Conservation (phyloP, 2,888 invertebrate species). For the Frankliniella fusca region DNA sequence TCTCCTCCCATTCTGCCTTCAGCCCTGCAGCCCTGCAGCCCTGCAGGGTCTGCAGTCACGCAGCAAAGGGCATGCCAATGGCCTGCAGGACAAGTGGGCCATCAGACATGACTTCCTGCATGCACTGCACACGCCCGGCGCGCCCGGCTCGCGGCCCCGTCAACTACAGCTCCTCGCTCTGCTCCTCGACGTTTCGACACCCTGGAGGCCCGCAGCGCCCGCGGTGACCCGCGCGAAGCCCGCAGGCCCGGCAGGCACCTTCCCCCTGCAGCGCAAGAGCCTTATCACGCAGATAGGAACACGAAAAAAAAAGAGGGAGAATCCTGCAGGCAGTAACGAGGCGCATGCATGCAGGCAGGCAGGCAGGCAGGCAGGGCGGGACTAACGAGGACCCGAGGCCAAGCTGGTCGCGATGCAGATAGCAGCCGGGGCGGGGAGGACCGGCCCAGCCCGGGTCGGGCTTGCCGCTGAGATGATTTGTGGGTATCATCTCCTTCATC, state of each 20-base stretch:
- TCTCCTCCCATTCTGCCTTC: background rate
- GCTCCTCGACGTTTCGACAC: background rate
- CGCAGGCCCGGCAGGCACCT: too few relatives aligned
- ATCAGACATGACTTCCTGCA: conserved; percentile 3
- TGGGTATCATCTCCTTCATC: too few relatives aligned
- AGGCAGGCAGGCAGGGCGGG: background rate
- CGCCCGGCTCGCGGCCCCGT: too few relatives aligned
- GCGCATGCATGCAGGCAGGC: too few relatives aligned
- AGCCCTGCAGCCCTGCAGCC: background rate
- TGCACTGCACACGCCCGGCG: background rate
- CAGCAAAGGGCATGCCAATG: background rate
- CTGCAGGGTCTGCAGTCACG: background rate
- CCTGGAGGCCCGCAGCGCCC: too few relatives aligned
- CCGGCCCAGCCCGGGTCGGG: background rate
- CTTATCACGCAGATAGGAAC: too few relatives aligned
- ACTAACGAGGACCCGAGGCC: background rate
- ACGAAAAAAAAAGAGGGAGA: too few relatives aligned
- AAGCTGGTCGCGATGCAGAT: background rate
- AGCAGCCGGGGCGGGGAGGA: background rate
- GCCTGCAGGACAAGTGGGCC: background rate
- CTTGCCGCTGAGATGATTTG: background rate
- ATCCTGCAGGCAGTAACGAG: too few relatives aligned
- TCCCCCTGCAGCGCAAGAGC: too few relatives aligned
- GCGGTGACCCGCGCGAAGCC: too few relatives aligned
- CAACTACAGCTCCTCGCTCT: too few relatives aligned